Evolutionary conservation across 2,888 invertebrate species (phyloP).

Genomic region (Diplolepis rosae): DNA sequence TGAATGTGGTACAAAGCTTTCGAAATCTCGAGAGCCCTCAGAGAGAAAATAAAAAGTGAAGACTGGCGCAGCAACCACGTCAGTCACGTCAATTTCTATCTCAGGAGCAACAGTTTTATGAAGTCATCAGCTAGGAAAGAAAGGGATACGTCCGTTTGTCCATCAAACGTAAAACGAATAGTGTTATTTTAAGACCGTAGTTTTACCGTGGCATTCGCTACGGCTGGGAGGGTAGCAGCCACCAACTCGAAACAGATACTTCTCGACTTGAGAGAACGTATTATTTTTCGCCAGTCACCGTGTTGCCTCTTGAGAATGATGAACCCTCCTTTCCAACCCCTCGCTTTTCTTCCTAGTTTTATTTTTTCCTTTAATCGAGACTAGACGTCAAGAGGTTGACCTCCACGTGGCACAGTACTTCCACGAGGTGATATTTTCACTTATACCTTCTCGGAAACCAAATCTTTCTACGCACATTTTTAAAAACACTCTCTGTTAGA

Average conservation of each 20-base stretch:
- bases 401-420: neutral
- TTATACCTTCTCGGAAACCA: neutral
- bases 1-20: neutral
- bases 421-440: constrained; percentile 28
- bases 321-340: constrained; percentile 32
- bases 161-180: constrained; percentile 46
- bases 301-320: constrained; percentile 34
- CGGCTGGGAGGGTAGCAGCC: constrained; percentile 55
- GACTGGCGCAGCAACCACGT: constrained; percentile 43
- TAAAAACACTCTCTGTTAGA: too few species aligned
- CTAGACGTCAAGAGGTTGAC: constrained; percentile 15
- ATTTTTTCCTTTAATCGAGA: constrained; percentile 27
- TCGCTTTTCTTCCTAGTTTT: constrained; percentile 21
- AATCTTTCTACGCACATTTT: neutral
- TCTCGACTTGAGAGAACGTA: constrained; percentile 47
- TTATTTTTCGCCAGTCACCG: constrained; percentile 60
- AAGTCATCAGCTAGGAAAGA: constrained; percentile 69
- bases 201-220: constrained; percentile 50
- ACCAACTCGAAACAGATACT: constrained; percentile 57
- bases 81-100: constrained; percentile 55
- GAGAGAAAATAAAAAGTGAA: constrained; percentile 38
- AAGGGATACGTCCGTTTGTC: constrained; percentile 58
- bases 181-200: constrained; percentile 67
- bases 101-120: constrained; percentile 62
- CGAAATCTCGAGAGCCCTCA: constrained; percentile 4